Conservation (phyloP, 2,888 invertebrate genomes). For the Scaptomyza cyrtandrae region DNA sequence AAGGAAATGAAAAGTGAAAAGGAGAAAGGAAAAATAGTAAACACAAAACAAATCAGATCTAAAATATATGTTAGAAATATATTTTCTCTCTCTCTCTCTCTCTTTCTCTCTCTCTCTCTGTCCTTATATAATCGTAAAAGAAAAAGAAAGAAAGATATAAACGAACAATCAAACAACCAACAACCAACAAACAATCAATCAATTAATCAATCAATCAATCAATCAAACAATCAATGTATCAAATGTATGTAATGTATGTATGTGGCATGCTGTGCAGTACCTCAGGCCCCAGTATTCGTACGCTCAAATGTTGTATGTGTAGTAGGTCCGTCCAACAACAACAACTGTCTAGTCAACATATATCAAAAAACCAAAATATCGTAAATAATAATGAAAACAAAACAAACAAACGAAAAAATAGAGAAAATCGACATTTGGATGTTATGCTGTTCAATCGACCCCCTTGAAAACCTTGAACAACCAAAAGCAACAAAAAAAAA, state of each 20-base stretch:
- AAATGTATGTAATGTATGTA: constrained; percentile 60
- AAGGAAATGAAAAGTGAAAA: constrained; percentile 40
- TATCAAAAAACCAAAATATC: constrained; percentile 20
- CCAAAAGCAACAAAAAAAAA: constrained; percentile 23
- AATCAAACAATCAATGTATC: constrained; percentile 24
- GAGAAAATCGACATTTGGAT: constrained; percentile 84
- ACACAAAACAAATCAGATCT: constrained; percentile 50
- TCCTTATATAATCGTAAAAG: constrained; percentile 16
- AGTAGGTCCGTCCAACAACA: constrained; percentile 21
- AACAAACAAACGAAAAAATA: no score
- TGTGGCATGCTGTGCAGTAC: constrained; percentile 85
- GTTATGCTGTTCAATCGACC: constrained; percentile 83
- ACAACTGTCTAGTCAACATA: not conserved
- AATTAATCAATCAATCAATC: constrained; percentile 22
- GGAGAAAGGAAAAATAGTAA: constrained; percentile 32
- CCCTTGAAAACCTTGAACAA: constrained; percentile 17
- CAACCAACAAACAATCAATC: constrained; percentile 22
- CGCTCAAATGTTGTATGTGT: constrained; percentile 48
- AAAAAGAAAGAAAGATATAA: not conserved
- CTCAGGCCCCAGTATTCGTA: constrained; percentile 77
- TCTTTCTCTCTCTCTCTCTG: no score
- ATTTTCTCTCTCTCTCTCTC: not conserved
- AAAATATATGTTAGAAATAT: constrained; percentile 38
- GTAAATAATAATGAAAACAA: constrained; percentile 35
- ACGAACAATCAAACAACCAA: constrained; percentile 16